Base-by-base conservation (phyloP, 2,888 invertebrate genomes). In the Tiliacea aurago region DNA sequence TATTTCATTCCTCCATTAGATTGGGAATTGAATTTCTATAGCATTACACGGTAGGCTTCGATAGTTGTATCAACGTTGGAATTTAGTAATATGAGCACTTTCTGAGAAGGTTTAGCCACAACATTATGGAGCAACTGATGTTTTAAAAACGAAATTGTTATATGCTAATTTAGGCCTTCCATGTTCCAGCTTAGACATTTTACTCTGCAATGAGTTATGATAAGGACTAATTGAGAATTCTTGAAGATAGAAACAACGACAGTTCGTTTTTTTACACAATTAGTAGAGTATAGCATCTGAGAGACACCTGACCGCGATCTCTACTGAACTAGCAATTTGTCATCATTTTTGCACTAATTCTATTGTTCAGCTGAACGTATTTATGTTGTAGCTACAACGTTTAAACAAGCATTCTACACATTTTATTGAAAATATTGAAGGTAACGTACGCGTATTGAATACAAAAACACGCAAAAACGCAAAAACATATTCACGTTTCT, bases 1-100 rank as follows among this genome's bases (percentile, higher is more conserved):
- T 73, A 71, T 75, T 74, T 77, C 28, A 71, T 69, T 62, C n/a
- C 53, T 64, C 64, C 62, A 70, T 71, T 62, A 71, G 55, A 73
- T 33, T 66, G 72, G 62, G 66, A 71, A 83, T 82, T 75, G 70
- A 80, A 70, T 77, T 85, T 63, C 56, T 69, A 28, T 76, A 65
- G 78, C 64, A 77, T 79, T 78, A 55, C 66, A 62, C 15, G 43
- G 59, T 62, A 33, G 33, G 41, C 28, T 75, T 45, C 3, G 28
- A 56, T 74, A 82, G 61, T 80, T 65, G 63, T 65, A 51, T 33
- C 23, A 41, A 33, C 3, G n/a, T 58, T 20, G 1, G 18, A 43
- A 68, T 20, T 20, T 20, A 13, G 4, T 56, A 0, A 23, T 23
- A 33, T 15, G 43, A 49, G 6, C 1, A 23, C 5, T 43, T 51